Conservation (phyloP, 1,140 invertebrate genomes). For the Microplitis mediator region DNA sequence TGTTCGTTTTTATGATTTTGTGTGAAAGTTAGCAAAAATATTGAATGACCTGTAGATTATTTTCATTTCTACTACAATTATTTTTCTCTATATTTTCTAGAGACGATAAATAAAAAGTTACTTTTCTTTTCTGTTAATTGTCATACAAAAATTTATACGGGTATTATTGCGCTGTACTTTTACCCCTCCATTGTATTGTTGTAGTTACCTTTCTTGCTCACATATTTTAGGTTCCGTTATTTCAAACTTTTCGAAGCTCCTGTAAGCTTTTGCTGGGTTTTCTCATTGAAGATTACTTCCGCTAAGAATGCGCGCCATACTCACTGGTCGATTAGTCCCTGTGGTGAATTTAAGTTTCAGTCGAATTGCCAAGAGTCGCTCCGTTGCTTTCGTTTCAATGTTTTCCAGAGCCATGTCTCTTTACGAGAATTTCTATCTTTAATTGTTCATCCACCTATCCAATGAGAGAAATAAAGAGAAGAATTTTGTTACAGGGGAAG, state of each 20-base stretch:
- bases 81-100: too few relatives aligned
- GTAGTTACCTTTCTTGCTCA: conserved; percentile 14
- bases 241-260: not conserved
- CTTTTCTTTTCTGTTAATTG: too few relatives aligned
- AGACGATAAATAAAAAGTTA: too few relatives aligned
- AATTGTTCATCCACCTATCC: conserved; percentile 43
- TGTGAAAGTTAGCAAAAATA: too few relatives aligned
- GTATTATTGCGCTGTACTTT: too few relatives aligned
- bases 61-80: too few relatives aligned
- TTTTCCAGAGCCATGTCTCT: conserved; percentile 20
- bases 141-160: too few relatives aligned
- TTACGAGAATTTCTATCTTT: conserved; percentile 53
- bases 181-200: conserved; percentile 26
- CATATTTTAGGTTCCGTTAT: conserved; percentile 28
- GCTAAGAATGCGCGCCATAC: conserved; percentile 35
- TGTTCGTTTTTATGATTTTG: not conserved
- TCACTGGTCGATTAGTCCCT: conserved; percentile 55
- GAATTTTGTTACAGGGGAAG: conserved; percentile 30
- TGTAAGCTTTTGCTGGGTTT: not conserved
- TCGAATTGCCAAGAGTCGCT: conserved; percentile 35
- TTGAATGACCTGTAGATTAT: too few relatives aligned
- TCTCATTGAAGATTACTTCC: conserved; percentile 44
- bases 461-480: conserved; percentile 8
- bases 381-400: conserved; percentile 1
- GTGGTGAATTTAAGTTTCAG: conserved; percentile 48